phyloP scores from a whole-genome alignment of 1,140 invertebrate genomes.

The Drosophila biarmipes region DNA sequence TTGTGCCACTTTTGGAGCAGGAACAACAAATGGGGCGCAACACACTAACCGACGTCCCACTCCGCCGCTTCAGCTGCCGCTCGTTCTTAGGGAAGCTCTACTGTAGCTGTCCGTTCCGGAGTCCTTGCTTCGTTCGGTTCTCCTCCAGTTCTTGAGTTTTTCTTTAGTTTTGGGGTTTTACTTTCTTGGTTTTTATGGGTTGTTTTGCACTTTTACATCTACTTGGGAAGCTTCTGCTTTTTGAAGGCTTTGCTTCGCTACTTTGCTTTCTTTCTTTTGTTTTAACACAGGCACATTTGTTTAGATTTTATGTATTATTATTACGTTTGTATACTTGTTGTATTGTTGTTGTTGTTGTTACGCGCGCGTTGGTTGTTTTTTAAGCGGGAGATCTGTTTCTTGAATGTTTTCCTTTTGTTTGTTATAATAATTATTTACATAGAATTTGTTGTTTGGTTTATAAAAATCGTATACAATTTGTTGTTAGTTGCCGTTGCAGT shows the following conservation, averaged over 20 bases:
- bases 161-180: slow-evolving; percentile 4
- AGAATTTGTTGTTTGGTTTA: slow-evolving; percentile 74
- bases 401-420: slow-evolving; percentile 14
- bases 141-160: slow-evolving; percentile 11
- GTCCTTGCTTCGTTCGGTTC: slow-evolving; percentile 15
- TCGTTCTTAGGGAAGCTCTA: slow-evolving; percentile 11
- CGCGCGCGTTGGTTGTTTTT: slow-evolving; percentile 48
- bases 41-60: slow-evolving; percentile 57
- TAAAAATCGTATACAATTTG: slow-evolving; percentile 82
- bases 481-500: slow-evolving; percentile 50
- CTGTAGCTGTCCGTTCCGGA: slow-evolving; percentile 51
- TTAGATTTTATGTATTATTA: slow-evolving; percentile 70
- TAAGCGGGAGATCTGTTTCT: slow-evolving; percentile 46
- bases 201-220: slow-evolving; percentile 58
- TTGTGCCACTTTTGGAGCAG: slow-evolving; percentile 84
- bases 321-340: slow-evolving; percentile 75
- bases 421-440: slow-evolving; percentile 67
- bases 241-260: slow-evolving; percentile 30
- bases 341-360: slow-evolving; percentile 33
- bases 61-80: slow-evolving; percentile 21
- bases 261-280: slow-evolving; percentile 29
- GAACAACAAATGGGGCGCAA: slow-evolving; percentile 72
- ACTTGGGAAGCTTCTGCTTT: slow-evolving; percentile 56
- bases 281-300: slow-evolving; percentile 82
- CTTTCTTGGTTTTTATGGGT: not conserved